A percentile compares a stretch with the other conserved stretches of the same genome.
phyloP scores from a whole-genome alignment of 2,113 vertebrate genomes.

The Labeo rohita region DNA sequence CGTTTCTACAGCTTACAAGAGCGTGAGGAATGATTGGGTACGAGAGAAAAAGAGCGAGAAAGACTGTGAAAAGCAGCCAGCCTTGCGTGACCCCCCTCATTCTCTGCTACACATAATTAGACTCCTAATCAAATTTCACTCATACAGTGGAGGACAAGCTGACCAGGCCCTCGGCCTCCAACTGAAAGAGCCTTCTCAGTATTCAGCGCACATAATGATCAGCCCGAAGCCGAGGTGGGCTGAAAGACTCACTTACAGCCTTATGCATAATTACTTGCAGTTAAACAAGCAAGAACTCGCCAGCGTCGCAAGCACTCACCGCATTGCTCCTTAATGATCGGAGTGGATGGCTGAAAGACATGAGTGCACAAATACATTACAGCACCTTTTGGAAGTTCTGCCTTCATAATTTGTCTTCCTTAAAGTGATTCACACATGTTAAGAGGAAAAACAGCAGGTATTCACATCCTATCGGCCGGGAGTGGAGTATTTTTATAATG shows the following conservation, averaged over 20 bases:
- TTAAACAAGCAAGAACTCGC: constrained; percentile 38
- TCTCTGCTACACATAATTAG: constrained; percentile 42
- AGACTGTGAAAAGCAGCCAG: constrained; percentile 27
- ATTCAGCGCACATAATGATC: constrained; percentile 41
- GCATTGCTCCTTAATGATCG: background rate
- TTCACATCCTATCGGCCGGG: background rate
- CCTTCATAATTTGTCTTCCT: constrained; percentile 9
- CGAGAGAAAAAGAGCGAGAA: constrained; percentile 14
- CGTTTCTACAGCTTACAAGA: constrained; percentile 15
- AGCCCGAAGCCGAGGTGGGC: constrained; percentile 1
- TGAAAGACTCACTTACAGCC: constrained; percentile 38
- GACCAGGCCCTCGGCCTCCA: constrained; percentile 30
- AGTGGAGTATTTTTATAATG: constrained; percentile 67
- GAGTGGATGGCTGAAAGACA: background rate
- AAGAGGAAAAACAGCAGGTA: constrained; percentile 23
- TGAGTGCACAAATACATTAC: constrained; percentile 20
- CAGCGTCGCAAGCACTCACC: constrained; percentile 24
- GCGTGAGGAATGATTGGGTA: constrained; percentile 28
- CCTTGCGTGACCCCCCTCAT: constrained; percentile 29
- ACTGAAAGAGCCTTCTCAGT: constrained; percentile 32
- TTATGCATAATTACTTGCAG: constrained; percentile 32
- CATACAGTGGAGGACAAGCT: constrained; percentile 38
- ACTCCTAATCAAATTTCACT: constrained; percentile 45
- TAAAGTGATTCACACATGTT: constrained; percentile 29
- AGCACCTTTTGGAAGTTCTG: constrained; percentile 23